Conservation (phyloP, 2,113 vertebrate species). For the Apistogramma diplotaenia region DNA sequence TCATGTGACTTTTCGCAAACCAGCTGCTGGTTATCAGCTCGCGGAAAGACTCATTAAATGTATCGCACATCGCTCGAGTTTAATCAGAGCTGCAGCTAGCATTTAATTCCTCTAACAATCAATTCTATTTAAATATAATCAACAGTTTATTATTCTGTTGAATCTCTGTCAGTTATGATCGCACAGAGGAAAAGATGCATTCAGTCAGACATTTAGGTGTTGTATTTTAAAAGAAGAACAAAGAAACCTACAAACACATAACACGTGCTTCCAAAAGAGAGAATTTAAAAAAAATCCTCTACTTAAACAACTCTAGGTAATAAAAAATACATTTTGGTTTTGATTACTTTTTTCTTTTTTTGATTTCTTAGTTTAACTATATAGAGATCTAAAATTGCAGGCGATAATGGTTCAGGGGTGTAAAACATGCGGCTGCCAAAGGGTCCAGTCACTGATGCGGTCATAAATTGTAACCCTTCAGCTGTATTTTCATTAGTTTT, state of each 20-base stretch:
- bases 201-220: background rate
- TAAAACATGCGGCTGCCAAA: too few relatives aligned
- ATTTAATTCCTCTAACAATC: too few relatives aligned
- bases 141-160: background rate
- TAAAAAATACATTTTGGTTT: too few relatives aligned
- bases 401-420: background rate
- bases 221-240: background rate
- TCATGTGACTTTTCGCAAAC: slow-evolving; percentile 39
- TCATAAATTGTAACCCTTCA: background rate
- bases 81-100: background rate
- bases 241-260: background rate
- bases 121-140: background rate
- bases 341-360: too few relatives aligned
- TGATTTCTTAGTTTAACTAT: too few relatives aligned
- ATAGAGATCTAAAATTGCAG: background rate
- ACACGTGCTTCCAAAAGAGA: background rate
- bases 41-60: background rate
- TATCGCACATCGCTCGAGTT: background rate
- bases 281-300: too few relatives aligned
- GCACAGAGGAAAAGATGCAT: background rate
- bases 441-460: too few relatives aligned
- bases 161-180: background rate
- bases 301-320: too few relatives aligned
- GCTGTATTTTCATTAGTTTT: background rate
- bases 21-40: background rate